These are phyloP conservation scores for Poecilia latipinna DNA, from an alignment of 2,113 vertebrate genomes.

Conservation along the genomic window DNA sequence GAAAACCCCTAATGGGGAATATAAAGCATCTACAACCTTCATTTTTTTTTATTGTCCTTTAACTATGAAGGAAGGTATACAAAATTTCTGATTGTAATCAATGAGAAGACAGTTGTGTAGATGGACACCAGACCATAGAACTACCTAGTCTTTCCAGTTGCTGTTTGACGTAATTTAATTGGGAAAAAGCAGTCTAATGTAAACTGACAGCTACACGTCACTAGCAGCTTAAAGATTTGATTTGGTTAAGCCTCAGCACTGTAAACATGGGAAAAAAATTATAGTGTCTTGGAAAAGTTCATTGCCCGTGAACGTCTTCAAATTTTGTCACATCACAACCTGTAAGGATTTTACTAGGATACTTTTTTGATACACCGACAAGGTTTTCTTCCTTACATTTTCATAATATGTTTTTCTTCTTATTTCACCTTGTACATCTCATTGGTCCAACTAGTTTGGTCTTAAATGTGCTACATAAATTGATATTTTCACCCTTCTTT, in stretches of 20 bases:
- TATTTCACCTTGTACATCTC: too few relatives aligned
- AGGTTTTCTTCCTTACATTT: too few relatives aligned
- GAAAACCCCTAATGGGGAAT: conserved; percentile 61
- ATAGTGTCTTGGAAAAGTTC: too few relatives aligned
- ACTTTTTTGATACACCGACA: too few relatives aligned
- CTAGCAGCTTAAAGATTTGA: conserved; percentile 74
- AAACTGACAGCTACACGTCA: conserved; percentile 72
- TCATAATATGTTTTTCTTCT: too few relatives aligned
- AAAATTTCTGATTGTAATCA: conserved; percentile 62
- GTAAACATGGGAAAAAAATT: conserved; percentile 60
- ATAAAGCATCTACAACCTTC: conserved; percentile 53
- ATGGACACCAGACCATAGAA: conserved; percentile 56
- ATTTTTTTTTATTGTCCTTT: conserved; percentile 29
- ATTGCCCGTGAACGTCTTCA: too few relatives aligned
- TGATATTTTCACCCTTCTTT: too few relatives aligned
- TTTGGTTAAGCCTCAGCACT: conserved; percentile 62
- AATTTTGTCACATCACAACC: too few relatives aligned
- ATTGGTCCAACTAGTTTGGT: too few relatives aligned
- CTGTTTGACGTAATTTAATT: conserved; percentile 76
- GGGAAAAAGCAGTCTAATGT: conserved; percentile 69
- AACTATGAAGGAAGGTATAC: conserved; percentile 37
- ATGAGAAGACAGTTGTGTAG: conserved; percentile 59
- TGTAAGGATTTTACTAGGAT: too few relatives aligned
- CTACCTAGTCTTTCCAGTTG: conserved; percentile 72
- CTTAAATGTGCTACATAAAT: too few relatives aligned